phyloP scores from a whole-genome alignment of 2,888 invertebrate species.

The Poecilobothrus nobilitatus region DNA sequence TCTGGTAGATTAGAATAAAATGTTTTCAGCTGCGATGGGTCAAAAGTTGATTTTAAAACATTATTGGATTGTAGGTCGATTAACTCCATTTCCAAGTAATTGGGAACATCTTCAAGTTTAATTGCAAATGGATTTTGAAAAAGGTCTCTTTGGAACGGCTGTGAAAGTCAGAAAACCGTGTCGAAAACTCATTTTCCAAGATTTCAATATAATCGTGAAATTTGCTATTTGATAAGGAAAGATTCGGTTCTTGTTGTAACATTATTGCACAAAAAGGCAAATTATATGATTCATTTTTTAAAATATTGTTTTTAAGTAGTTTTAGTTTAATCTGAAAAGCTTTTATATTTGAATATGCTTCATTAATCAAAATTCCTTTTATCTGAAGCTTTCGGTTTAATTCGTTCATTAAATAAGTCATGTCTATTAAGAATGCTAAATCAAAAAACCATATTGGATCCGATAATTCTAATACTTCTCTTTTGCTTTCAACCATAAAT shows the following conservation, averaged over 20 bases:
- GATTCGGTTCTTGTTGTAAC: too few relatives aligned
- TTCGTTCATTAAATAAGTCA: constrained; percentile 12
- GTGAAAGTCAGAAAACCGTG: too few relatives aligned
- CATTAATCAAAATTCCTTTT: constrained; percentile 11
- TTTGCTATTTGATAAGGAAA: too few relatives aligned
- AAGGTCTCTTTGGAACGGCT: too few relatives aligned
- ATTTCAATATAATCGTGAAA: too few relatives aligned
- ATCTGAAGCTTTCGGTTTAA: constrained; percentile 12
- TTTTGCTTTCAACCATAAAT: constrained; percentile 10
- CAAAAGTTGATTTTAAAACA: constrained; percentile 11
- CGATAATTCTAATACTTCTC: constrained; percentile 11
- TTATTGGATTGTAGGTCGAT: constrained; percentile 11
- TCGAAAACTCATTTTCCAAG: too few relatives aligned
- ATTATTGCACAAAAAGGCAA: constrained; percentile 7
- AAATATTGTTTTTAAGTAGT: constrained; percentile 8
- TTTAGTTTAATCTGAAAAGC: constrained; percentile 9
- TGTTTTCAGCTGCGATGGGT: constrained; percentile 10
- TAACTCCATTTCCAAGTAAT: constrained; percentile 11
- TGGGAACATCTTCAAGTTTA: constrained; percentile 11
- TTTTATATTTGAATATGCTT: constrained; percentile 7
- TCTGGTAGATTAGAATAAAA: constrained; percentile 9
- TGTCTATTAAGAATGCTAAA: constrained; percentile 11
- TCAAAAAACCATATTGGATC: constrained; percentile 11
- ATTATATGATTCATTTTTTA: background rate
- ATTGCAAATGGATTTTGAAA: constrained; percentile 7